Percentiles rank a stretch among this genome's conserved stretches.
Conservation (phyloP, 2,797 vertebrate species). For the Cyprinodon diabolis region DNA sequence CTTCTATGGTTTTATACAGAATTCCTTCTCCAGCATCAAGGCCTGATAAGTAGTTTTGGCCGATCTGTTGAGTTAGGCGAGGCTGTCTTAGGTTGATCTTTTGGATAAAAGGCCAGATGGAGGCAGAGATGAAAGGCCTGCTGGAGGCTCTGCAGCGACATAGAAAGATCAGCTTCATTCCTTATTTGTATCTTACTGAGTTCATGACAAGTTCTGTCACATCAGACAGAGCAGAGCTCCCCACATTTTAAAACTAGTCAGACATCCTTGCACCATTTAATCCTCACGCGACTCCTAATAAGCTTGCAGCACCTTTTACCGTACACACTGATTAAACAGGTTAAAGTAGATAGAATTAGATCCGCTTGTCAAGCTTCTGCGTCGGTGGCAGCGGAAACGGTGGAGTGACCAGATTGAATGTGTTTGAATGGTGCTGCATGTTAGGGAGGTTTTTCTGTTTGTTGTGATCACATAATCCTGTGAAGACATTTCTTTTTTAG, state of each 20-base stretch:
- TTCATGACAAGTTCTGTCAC: slow-evolving; percentile 14
- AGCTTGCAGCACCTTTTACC: slow-evolving; percentile 39
- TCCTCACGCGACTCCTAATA: slow-evolving; percentile 46
- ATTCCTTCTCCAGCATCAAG: neutral
- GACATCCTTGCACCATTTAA: slow-evolving; percentile 31
- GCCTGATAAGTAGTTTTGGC: slow-evolving; percentile 7
- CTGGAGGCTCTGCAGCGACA: slow-evolving; percentile 61
- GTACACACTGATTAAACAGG: slow-evolving; percentile 31
- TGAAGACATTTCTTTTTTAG: too few species aligned
- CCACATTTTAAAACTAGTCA: slow-evolving; percentile 17
- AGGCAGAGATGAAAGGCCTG: slow-evolving; percentile 61
- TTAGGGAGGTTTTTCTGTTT: neutral
- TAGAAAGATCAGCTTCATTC: slow-evolving; percentile 17
- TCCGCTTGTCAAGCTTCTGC: slow-evolving; percentile 23
- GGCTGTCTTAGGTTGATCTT: slow-evolving; percentile 55
- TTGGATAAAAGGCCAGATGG: slow-evolving; percentile 57
- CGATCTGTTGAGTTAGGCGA: slow-evolving; percentile 37
- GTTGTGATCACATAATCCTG: too few species aligned
- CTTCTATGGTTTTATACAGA: slow-evolving; percentile 19
- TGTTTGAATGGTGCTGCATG: neutral
- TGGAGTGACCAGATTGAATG: neutral
- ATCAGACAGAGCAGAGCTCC: slow-evolving; percentile 16
- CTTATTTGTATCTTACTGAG: neutral
- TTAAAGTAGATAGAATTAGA: slow-evolving; percentile 27
- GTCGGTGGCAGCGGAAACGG: neutral